These are phyloP conservation scores for Zeugodacus cucurbitae DNA, from an alignment of 1,140 invertebrate genomes.

Conservation along the genomic window DNA sequence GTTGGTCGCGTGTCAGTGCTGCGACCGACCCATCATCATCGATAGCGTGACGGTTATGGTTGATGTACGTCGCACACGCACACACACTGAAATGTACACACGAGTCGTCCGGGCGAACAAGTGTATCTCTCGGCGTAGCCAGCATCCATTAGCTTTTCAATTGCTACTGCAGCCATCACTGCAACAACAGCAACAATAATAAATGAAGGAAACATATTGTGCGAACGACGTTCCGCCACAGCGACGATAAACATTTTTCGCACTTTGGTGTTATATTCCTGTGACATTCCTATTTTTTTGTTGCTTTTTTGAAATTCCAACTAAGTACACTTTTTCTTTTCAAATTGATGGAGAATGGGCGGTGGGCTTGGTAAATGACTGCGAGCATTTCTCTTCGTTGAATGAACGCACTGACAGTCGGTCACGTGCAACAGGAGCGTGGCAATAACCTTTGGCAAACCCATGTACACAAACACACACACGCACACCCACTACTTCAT, in stretches of 20 bases:
- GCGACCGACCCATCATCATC: background rate
- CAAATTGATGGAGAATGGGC: slow-evolving; percentile 12
- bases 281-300: background rate
- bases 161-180: background rate
- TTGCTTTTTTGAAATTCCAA: background rate
- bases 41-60: slow-evolving; percentile 22
- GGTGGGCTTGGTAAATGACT: slow-evolving; percentile 23
- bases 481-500: background rate
- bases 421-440: slow-evolving; percentile 35
- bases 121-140: slow-evolving; percentile 1
- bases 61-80: background rate
- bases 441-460: slow-evolving; percentile 35
- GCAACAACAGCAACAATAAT: background rate
- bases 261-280: background rate
- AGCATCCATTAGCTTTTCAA: slow-evolving; percentile 31
- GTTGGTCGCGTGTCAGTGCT: background rate
- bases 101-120: background rate
- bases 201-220: slow-evolving; percentile 28
- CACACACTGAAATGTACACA: background rate
- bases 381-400: background rate
- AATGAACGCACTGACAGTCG: slow-evolving; percentile 22
- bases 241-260: slow-evolving; percentile 28
- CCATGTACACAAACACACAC: background rate
- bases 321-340: slow-evolving; percentile 7
- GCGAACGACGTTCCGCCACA: slow-evolving; percentile 5